Conservation (phyloP, 35 echinoderm and acorn worm genomes). For the Patiria miniata region DNA sequence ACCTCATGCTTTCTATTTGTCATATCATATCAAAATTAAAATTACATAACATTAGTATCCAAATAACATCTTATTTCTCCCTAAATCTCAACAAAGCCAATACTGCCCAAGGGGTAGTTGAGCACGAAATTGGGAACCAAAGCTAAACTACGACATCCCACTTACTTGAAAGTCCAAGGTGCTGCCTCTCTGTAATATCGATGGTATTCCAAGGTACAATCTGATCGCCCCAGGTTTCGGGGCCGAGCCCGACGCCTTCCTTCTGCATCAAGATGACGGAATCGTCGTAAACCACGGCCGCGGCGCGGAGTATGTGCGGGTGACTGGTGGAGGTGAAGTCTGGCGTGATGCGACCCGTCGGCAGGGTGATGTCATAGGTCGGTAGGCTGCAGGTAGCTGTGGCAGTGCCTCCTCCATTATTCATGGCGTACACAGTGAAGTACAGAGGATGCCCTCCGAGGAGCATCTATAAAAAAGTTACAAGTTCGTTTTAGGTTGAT, state of each 20-base stretch:
- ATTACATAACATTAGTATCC: too few relatives aligned
- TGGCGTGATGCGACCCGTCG: background rate
- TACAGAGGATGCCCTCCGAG: slow-evolving; percentile 26
- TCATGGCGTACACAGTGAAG: slow-evolving; percentile 45
- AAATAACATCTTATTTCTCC: too few relatives aligned
- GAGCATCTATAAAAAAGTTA: slow-evolving; percentile 10
- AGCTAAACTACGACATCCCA: too few relatives aligned
- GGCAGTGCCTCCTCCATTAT: background rate
- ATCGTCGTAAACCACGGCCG: slow-evolving; percentile 40
- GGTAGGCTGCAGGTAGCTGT: slow-evolving; percentile 39
- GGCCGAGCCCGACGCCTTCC: slow-evolving; percentile 13
- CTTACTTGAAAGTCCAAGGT: background rate
- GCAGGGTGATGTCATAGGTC: slow-evolving; percentile 47
- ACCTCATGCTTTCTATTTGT: too few relatives aligned
- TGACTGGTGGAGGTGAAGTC: slow-evolving; percentile 53
- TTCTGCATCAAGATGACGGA: slow-evolving; percentile 17
- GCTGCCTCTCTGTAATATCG: background rate
- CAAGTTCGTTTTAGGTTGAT: background rate
- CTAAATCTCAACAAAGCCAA: too few relatives aligned
- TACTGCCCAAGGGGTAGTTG: too few relatives aligned
- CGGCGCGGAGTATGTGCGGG: slow-evolving; percentile 34
- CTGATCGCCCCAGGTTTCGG: slow-evolving; percentile 37
- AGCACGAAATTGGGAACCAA: too few relatives aligned
- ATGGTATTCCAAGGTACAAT: slow-evolving; percentile 20
- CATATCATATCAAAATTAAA: too few relatives aligned